Conservation (phyloP, 2,888 invertebrate species). For the Lycaena phlaeas region DNA sequence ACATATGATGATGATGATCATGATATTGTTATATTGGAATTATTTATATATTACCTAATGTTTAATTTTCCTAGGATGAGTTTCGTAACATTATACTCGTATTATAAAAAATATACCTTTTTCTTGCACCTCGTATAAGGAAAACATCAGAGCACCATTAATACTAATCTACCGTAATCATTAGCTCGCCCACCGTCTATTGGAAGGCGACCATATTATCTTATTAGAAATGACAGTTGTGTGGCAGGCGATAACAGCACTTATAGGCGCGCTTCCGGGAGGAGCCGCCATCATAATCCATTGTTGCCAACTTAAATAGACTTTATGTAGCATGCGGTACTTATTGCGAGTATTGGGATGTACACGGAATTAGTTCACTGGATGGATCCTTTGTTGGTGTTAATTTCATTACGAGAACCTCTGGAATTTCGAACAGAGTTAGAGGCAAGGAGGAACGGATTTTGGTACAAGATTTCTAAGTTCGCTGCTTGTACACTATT, state of each 20-base stretch:
- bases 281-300: conserved; percentile 29
- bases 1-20: too few species aligned
- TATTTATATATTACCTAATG: too few species aligned
- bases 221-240: conserved; percentile 49
- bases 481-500: neutral
- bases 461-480: too few species aligned
- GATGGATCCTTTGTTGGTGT: neutral
- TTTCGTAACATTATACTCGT: too few species aligned
- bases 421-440: too few species aligned
- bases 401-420: too few species aligned
- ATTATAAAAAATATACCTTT: too few species aligned
- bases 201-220: conserved; percentile 48
- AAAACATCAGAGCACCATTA: conserved; percentile 20
- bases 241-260: conserved; percentile 25
- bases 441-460: too few species aligned
- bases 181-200: conserved; percentile 35
- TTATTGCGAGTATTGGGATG: conserved; percentile 38
- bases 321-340: conserved; percentile 39
- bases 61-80: too few species aligned
- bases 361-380: conserved; percentile 13
- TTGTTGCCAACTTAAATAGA: conserved; percentile 26
- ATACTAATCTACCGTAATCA: conserved; percentile 32
- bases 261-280: conserved; percentile 23
- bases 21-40: too few species aligned
- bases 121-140: too few species aligned